Evolutionary conservation across 2,797 vertebrate genomes (phyloP), one percentile per base, ranked within the genome.

Genomic region (Gymnothorax javanicus): DNA sequence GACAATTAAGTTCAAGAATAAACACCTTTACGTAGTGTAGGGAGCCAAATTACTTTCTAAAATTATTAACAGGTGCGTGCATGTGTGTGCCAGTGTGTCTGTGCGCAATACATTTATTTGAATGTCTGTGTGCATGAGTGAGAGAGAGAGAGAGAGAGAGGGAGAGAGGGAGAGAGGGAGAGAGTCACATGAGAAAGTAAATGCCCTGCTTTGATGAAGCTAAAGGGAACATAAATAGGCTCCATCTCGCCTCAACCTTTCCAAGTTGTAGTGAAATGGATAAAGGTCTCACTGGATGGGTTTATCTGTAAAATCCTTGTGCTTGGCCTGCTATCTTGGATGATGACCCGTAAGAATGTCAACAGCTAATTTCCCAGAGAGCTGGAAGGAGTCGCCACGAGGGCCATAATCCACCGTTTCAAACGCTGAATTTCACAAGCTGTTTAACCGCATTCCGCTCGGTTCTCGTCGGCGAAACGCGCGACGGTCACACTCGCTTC

Each of bases 331-430:
- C 95, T 96, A 97, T 97, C 97, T 95, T 67, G 88, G 94, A 97
- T 95, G 96, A 97, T 97, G 96, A 97, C 96, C 96, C 96, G 96
- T 94, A 97, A 97, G 96, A 97, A 97, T 97, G 97, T 97, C 97
- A 97, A 97, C 97, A 97, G 97, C 97, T 97, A 96, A 97, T 98
- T 97, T 97, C 96, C 95, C 96, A 94, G 94, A 94, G 93, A 95
- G 94, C 95, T 95, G 94, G 94, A 91, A 95, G 93, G 93, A 95
- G 94, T 95, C 93, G 92, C 94, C 92, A 94, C 90, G 91, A 93
- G 93, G 94, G 91, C 90, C 94, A 94, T 96, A 96, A 97, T 97
- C 97, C 96, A 94, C 92, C 94, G 93, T 97, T 96, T 96, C 95
- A 96, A 96, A 96, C 94, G 90, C 91, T 93, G 90, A 93, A 95